Evolutionary conservation across 1,140 invertebrate species (phyloP).

Genomic region (Camponotus vicinus): DNA sequence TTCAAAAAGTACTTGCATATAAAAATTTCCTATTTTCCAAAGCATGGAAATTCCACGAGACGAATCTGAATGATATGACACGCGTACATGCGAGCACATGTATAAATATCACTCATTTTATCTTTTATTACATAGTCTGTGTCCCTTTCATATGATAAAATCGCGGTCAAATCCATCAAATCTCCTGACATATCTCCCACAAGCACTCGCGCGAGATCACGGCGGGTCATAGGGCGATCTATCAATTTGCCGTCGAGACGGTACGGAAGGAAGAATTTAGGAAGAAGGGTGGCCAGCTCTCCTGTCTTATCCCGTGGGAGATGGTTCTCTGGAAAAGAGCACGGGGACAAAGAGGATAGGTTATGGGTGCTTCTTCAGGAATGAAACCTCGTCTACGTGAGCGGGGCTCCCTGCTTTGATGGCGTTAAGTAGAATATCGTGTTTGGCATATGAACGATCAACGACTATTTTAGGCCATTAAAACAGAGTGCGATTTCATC

Average conservation of each 20-base stretch:
- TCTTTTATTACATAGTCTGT: constrained; percentile 60
- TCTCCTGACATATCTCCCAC: constrained; percentile 31
- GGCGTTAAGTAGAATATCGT: constrained; percentile 84
- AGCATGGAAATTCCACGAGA: constrained; percentile 8
- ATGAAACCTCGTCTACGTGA: constrained; percentile 15
- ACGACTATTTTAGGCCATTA: constrained; percentile 26
- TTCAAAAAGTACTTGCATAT: background rate
- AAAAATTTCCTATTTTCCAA: constrained; percentile 27
- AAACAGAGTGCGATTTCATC: constrained; percentile 11
- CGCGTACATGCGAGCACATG: constrained; percentile 17
- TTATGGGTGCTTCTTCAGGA: constrained; percentile 63
- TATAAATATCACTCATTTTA: constrained; percentile 50
- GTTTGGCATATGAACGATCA: constrained; percentile 81
- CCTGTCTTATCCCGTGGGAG: constrained; percentile 62
- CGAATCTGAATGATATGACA: constrained; percentile 20
- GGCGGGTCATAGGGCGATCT: constrained; percentile 65
- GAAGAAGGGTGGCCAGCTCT: constrained; percentile 27
- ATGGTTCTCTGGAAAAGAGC: constrained; percentile 26
- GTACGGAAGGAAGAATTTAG: constrained; percentile 52
- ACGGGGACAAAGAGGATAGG: constrained; percentile 54
- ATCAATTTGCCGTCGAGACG: constrained; percentile 69
- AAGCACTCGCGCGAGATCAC: constrained; percentile 25
- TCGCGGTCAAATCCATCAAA: constrained; percentile 64
- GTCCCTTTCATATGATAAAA: constrained; percentile 41
- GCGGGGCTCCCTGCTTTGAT: constrained; percentile 48